Conservation (phyloP, 2,888 invertebrate genomes). For the Tetragonisca angustula region DNA sequence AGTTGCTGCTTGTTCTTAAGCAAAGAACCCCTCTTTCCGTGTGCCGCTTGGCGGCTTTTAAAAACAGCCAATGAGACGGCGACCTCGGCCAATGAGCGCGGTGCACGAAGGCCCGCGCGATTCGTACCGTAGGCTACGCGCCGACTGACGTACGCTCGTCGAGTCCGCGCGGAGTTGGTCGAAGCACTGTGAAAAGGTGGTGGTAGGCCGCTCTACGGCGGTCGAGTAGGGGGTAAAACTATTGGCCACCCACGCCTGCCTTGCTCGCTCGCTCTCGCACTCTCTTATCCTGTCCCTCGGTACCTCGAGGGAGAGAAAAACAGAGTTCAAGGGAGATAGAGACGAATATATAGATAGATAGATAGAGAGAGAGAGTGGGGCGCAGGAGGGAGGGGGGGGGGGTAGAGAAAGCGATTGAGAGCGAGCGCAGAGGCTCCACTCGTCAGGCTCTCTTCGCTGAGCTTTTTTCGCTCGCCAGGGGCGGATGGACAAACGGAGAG, state of each 20-base stretch:
- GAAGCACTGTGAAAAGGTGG: conserved; percentile 62
- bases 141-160: conserved; percentile 59
- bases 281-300: conserved; percentile 56
- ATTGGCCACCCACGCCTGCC: conserved; percentile 82
- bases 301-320: conserved; percentile 66
- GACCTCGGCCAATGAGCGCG: conserved; percentile 67
- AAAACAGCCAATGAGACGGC: conserved; percentile 73
- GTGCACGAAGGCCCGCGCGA: conserved; percentile 22
- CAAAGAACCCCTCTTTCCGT: conserved; percentile 72
- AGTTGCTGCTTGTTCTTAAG: conserved; percentile 67
- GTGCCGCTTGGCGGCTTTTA: conserved; percentile 72
- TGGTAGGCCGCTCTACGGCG: conserved; percentile 72
- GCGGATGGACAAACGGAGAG: conserved; percentile 73
- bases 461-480: conserved; percentile 77
- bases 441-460: conserved; percentile 78
- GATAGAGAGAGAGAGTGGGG: too few species aligned
- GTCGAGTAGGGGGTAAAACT: conserved; percentile 80
- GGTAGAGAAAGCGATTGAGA: background rate
- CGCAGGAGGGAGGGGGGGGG: conserved; percentile 10
- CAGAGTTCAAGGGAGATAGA: conserved; percentile 44
- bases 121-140: background rate
- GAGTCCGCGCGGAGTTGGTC: conserved; percentile 77
- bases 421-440: conserved; percentile 71
- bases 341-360: background rate
- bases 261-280: conserved; percentile 46